Evolutionary conservation across 2,888 invertebrate species (phyloP), one percentile per base, ranked within the genome.

Genomic region (Eupelmus urozonus): DNA sequence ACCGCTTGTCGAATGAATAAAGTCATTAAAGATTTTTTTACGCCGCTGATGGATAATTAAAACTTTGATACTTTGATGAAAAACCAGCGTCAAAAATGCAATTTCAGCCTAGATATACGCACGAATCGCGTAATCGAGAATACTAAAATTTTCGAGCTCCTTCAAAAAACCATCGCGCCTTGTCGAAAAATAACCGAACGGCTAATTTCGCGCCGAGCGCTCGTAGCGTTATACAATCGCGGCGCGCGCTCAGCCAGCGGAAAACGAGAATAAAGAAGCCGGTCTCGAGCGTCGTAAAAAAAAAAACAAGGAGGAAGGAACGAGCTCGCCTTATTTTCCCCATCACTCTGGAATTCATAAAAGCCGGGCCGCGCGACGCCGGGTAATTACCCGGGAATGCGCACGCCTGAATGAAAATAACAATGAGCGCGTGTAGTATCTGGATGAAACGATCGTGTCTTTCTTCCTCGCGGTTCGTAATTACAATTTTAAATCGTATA

Each of bases 401-500:
- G 72, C 18, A 59, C 42, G 59, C 59, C 49, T 66, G 66, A 74
- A 74, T 66, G 74, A 40, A 66, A 74, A 66, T 59, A 66, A 74
- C 74, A 74, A 74, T 59, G 66, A 20, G 25, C n/a, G n/a, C n/a
- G n/a, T n/a, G n/a, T n/a, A n/a, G n/a, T n/a, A n/a, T n/a, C n/a
- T n/a, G n/a, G n/a, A n/a, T n/a, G n/a, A n/a, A n/a, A n/a, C n/a
- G n/a, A n/a, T n/a, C n/a, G n/a, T n/a, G n/a, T n/a, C n/a, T n/a
- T n/a, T 5, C 49, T 40, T 18, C 25, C 11, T 7, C 18, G 13
- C 53, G 5, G 9, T 2, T 5, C 11, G 13, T 59, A 59, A 74
- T 74, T 74, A 66, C 29, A 74, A 66, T 74, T 74, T 66, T 40
- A 74, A 74, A 74, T 66, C n/a, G n/a, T n/a, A n/a, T n/a, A n/a